Conservation (phyloP, 2,113 vertebrate genomes). For the Lampris megalopsis region DNA sequence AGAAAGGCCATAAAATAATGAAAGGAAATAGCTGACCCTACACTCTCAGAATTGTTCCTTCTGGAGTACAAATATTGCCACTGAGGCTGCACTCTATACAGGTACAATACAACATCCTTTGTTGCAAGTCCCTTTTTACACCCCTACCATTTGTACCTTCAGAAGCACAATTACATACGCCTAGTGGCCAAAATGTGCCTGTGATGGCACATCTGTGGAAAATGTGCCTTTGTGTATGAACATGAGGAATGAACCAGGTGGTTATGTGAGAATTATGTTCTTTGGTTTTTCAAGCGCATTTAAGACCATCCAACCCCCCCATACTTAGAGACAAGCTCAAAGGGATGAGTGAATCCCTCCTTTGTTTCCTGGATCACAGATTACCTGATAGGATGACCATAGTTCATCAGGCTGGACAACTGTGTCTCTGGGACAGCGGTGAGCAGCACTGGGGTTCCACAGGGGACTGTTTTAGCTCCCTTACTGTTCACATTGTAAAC, state of each 20-base stretch:
- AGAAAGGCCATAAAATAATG: no score
- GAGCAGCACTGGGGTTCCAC: background rate
- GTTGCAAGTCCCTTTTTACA: no score
- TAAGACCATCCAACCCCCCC: background rate
- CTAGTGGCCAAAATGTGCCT: no score
- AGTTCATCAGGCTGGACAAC: background rate
- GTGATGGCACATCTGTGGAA: no score
- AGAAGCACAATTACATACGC: no score
- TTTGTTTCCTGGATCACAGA: background rate
- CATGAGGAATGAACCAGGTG: background rate
- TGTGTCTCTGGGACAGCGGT: background rate
- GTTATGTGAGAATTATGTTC: constrained; percentile 1
- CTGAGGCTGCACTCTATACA: no score
- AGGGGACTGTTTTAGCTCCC: background rate
- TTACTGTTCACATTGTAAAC: background rate
- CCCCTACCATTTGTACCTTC: no score
- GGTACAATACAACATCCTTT: no score
- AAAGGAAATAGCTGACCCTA: no score
- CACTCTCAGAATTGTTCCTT: no score
- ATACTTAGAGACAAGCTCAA: background rate
- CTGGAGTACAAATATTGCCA: no score
- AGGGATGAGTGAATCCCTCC: background rate
- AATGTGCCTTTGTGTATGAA: no score
- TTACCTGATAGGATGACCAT: background rate
- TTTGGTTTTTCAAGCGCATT: background rate